Base-by-base conservation (phyloP, 2,113 vertebrate species). In the Corythoichthys intestinalis region DNA sequence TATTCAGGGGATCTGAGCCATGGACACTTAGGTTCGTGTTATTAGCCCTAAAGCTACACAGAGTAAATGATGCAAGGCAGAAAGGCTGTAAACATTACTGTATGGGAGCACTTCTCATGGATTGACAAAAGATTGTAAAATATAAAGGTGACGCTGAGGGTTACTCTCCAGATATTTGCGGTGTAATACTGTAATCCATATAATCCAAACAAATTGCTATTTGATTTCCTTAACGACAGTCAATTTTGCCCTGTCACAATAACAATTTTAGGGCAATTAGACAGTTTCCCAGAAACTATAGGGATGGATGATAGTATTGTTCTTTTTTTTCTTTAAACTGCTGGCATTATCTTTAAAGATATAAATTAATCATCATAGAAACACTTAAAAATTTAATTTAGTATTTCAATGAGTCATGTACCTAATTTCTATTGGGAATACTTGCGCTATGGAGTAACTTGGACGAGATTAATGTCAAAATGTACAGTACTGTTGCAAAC, bases 1-100 rank as follows among this genome's bases (percentile, higher is more conserved):
- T 28, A 79, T 89, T 89, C 85, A 86, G 46, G 75, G 61, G 64
- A 83, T 76, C 44, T 87, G 83, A 82, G 82, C 84, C 83, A 49
- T 81, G 82, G 82, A 83, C 79, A 72, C 82, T 75, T 71, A 76
- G 74, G 78, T 71, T 79, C 76, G 74, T 84, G 83, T 85, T 78
- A 78, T 87, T 76, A 83, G 79, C 73, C 83, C 78, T 67, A 54
- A 44, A 82, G 85, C 80, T 72, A 85, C 72, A 72, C 39, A 74
- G 54, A 65, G 79, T 77, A 85, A 86, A 83, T 85, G 85, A 86
- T 76, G 80, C 84, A 79, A 63, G 76, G 73, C 59, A 68, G 54
- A 3, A 65, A 65, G 67, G 66, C 64, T 41, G 74, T 72, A 79
- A 84, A 84, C 81, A 72, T 65, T 69, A 34, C 12, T 39, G 41